A percentile compares a stretch with the other conserved stretches of the same genome.
phyloP scores from a whole-genome alignment of 2,113 vertebrate genomes.

The Peromyscus leucopus region DNA sequence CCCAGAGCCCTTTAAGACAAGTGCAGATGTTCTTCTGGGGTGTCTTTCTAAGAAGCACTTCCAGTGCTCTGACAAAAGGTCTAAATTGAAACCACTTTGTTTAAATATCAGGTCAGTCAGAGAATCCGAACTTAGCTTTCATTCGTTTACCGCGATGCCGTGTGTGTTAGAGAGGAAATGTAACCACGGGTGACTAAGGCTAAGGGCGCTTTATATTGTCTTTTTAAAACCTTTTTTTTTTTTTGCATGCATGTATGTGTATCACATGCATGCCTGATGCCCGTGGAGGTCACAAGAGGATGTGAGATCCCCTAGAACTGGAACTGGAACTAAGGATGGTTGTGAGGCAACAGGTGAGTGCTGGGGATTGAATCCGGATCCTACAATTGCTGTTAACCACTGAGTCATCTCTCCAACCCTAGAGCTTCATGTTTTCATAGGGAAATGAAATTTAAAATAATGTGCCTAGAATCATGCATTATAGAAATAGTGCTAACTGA shows the following conservation, averaged over 20 bases:
- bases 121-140: slow-evolving; percentile 17
- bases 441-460: slow-evolving; percentile 65
- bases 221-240: background rate
- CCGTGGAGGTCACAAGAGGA: background rate
- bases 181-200: background rate
- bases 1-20: background rate
- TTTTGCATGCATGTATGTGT: background rate
- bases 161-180: background rate
- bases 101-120: background rate
- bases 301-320: background rate
- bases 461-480: background rate
- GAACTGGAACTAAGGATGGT: background rate
- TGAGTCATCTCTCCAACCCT: background rate
- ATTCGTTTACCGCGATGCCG: background rate
- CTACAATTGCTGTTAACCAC: background rate
- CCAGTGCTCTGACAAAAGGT: slow-evolving; percentile 27
- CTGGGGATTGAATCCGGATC: background rate
- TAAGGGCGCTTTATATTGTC: slow-evolving; percentile 57
- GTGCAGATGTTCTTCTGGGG: background rate
- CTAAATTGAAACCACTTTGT: slow-evolving; percentile 53
- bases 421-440: slow-evolving; percentile 63
- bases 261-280: background rate
- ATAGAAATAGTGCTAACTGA: slow-evolving; percentile 47
- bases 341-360: background rate
- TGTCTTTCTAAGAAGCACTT: background rate